Evolutionary conservation across 1,140 invertebrate genomes (phyloP), one percentile per base, ranked within the genome.

Genomic region (Diploscapter pachys): DNA sequence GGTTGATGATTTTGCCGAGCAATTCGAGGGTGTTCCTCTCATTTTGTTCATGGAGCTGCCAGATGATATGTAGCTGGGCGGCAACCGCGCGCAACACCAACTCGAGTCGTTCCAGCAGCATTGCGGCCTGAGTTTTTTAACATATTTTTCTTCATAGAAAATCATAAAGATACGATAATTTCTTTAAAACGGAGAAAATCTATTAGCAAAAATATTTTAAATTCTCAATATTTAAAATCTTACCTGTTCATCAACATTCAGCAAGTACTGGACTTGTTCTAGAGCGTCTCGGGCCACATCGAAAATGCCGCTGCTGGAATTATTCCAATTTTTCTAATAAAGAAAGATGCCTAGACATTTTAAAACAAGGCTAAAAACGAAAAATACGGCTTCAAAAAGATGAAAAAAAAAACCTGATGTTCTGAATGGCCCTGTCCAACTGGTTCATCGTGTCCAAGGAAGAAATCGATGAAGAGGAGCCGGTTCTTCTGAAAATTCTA

Each of bases 381-480:
- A 31, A 31, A 31, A 31, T 31, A 31, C 31, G 31, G 31, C 31
- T 31, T 31, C 31, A 31, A 31, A 31, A 31, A 31, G 31, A 31
- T 31, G 31, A 31, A 31, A 31, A 31, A 31, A 31, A 31, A 31
- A 70, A 74, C 5, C 13, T 55, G 50, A 74, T 75, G 56, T 75
- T 74, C 53, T 54, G 53, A 53, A 78, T 73, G 56, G 67, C 71
- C 53, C 71, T 50, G 48, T 78, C 75, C n/a, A 78, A 65, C 13
- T 78, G 73, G 61, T 78, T 72, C 31, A 63, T 70, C 9, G 77
- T 77, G 75, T 78, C 77, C 13, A 78, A 53, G 5, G 77, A 78
- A 52, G 77, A 70, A 54, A 78, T 78, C 2, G 77, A 78, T 8
- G 73, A 72, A 3, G 74, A 70, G 3, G 76, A 78, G 11, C 64